Evolutionary conservation across 2,797 vertebrate species (phyloP).

Genomic region (Channallabes apus): DNA sequence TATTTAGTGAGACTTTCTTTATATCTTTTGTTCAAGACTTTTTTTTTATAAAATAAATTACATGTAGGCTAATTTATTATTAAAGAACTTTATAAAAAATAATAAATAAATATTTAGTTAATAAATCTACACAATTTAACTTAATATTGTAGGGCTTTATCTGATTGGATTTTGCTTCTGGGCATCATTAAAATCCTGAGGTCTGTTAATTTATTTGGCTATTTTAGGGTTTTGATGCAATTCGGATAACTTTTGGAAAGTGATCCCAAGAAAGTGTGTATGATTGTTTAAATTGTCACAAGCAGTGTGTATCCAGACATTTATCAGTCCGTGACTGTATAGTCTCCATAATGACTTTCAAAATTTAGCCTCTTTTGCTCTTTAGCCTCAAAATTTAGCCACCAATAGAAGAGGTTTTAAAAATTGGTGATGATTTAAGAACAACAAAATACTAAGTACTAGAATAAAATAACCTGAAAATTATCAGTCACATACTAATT

Average conservation of each 20-base stretch:
- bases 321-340: not conserved
- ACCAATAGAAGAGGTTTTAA: not conserved
- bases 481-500: not conserved
- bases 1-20: conserved; percentile 55
- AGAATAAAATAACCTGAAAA: not conserved
- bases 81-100: not conserved
- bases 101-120: not conserved
- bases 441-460: not conserved
- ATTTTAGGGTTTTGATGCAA: conserved; percentile 15
- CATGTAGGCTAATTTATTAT: not conserved
- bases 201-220: conserved; percentile 20
- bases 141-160: not conserved
- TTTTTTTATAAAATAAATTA: not conserved
- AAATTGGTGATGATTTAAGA: not conserved
- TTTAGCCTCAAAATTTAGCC: no score
- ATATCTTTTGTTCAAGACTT: not conserved
- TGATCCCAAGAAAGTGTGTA: conserved; percentile 6
- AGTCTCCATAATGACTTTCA: not conserved
- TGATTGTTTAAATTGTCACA: conserved; percentile 1
- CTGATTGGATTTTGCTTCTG: conserved; percentile 14
- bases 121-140: no score
- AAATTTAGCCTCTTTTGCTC: not conserved
- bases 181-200: conserved; percentile 15
- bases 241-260: conserved; percentile 25
- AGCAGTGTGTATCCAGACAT: not conserved